phyloP scores from a whole-genome alignment of 1,140 invertebrate genomes.

The Drosophila grimshawi region DNA sequence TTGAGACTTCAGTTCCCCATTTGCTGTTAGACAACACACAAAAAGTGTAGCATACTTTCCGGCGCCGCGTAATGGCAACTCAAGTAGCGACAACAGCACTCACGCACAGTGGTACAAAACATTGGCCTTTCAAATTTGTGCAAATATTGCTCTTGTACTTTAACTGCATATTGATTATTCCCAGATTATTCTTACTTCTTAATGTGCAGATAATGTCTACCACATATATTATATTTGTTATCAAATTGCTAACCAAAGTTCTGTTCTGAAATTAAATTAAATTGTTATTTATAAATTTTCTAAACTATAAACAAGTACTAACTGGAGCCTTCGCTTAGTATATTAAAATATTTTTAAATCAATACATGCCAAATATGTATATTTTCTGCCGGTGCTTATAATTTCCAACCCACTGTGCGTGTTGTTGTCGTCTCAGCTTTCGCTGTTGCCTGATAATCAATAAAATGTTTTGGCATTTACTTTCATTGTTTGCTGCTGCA shows the following conservation, averaged over 20 bases:
- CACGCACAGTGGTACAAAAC: constrained; percentile 37
- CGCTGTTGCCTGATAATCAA: constrained; percentile 72
- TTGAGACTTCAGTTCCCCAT: constrained; percentile 35
- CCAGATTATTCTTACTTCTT: too few species aligned
- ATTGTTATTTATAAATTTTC: neutral
- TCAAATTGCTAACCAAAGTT: too few species aligned
- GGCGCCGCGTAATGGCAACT: constrained; percentile 79
- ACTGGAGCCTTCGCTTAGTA: too few species aligned
- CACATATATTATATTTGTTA: too few species aligned
- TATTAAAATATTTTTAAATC: neutral
- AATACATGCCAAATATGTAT: neutral
- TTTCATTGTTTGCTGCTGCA: constrained; percentile 82
- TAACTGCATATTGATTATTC: too few species aligned
- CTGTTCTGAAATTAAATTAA: too few species aligned
- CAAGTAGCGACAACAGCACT: constrained; percentile 50
- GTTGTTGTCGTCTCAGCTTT: constrained; percentile 35
- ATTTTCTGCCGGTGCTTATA: neutral
- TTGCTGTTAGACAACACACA: constrained; percentile 61
- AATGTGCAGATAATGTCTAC: too few species aligned
- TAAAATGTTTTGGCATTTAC: constrained; percentile 84
- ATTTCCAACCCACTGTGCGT: constrained; percentile 37
- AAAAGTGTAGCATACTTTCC: constrained; percentile 75
- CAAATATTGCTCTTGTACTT: too few species aligned
- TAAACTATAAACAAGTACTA: neutral
- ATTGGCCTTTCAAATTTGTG: too few species aligned